Base-by-base conservation (phyloP, 2,113 vertebrate genomes). In the Gymnorhina tibicen region DNA sequence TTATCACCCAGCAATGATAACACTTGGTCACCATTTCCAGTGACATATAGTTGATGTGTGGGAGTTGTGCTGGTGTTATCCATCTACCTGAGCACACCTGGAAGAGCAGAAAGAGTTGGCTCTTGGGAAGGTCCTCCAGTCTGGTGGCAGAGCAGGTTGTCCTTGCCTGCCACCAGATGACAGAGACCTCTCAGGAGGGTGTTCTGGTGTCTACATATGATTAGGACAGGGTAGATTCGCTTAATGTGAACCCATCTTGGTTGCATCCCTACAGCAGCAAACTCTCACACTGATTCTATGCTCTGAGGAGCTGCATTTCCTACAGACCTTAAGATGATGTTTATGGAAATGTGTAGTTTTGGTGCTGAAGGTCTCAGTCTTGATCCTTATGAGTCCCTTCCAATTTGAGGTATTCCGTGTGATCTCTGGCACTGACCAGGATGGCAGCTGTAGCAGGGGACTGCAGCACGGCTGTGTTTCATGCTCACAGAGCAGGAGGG, bases 1-100 rank as follows among this genome's bases (percentile, higher is more conserved):
- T 85, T 76, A 9, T 79, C 49, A 16, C n/a, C n/a, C 62, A 26
- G 37, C 30, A 55, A 27, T 17, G 47, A 35, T 33, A 67, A 66
- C 62, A 30, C n/a, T 44, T 22, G 7, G 2, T 64, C 66, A 27
- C 42, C 42, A 3, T 68, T 52, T 58, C 55, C 41, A 37, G 33
- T 33, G 80, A 41, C 42, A 21, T 2, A 8, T 7, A 55, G 30
- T 33, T 6, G 2, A 9, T 21, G 3, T 0, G 3, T 67, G 50
- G 47, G 42, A 30, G 21, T 30, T 67, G 52, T 55, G 66, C 37
- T 42, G 75, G 11, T 39, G 67, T 17, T 66, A 23, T 56, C n/a
- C 8, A 1, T 42, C 33, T 22, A 9, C 55, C 50, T 1, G 1
- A 46, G 59, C 73, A 42, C 0, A 4, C 16, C 21, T 77, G 50